phyloP scores from a whole-genome alignment of 2,888 invertebrate species.

The Agrotis clavis region DNA sequence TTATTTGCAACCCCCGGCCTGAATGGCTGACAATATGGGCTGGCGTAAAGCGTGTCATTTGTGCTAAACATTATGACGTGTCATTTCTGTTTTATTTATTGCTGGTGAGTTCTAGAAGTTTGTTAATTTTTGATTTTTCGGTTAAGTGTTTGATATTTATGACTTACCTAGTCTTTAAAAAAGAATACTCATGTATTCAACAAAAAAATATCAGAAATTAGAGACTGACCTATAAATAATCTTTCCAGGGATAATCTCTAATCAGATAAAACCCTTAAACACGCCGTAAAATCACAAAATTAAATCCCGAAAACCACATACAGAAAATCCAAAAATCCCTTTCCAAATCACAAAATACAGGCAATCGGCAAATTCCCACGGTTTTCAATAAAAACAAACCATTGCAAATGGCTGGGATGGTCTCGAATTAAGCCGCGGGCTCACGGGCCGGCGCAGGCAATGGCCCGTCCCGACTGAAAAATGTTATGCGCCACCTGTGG shows the following conservation, averaged over 20 bases:
- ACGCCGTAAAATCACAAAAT: conserved; percentile 51
- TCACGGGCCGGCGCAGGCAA: conserved; percentile 71
- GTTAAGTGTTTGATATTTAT: not conserved
- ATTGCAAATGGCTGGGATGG: conserved; percentile 81
- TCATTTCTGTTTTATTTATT: conserved; percentile 63
- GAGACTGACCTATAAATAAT: not conserved
- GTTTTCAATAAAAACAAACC: conserved; percentile 86
- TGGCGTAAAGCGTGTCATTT: conserved; percentile 66
- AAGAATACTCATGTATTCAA: not conserved
- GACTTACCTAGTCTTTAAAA: not conserved
- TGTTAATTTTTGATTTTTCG: conserved; percentile 8
- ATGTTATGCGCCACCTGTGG: conserved; percentile 91
- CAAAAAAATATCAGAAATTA: not conserved
- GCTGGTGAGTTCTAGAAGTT: conserved; percentile 20
- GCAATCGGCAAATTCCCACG: conserved; percentile 76
- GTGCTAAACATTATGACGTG: conserved; percentile 65
- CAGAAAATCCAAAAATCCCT: conserved; percentile 56
- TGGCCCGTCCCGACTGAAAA: conserved; percentile 86
- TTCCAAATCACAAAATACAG: conserved; percentile 68
- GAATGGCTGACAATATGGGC: conserved; percentile 75
- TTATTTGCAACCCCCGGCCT: conserved; percentile 84
- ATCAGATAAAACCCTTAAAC: conserved; percentile 41
- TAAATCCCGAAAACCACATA: conserved; percentile 41
- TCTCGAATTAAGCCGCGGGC: conserved; percentile 84
- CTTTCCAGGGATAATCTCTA: conserved; percentile 7